Evolutionary conservation across 2,888 invertebrate genomes (phyloP).

Genomic region (Euproctis similis): DNA sequence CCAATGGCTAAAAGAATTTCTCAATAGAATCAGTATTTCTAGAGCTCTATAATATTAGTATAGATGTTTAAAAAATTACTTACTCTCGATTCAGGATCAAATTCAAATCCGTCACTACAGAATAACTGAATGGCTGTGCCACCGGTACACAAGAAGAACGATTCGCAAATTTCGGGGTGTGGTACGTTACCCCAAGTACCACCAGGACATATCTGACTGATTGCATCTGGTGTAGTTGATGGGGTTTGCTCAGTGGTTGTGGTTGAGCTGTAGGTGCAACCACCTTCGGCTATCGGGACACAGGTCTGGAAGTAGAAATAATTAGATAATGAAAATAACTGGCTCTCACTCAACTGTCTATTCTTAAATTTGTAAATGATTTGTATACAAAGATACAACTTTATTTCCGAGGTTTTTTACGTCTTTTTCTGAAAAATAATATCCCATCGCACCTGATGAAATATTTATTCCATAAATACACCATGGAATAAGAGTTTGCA

Average conservation of each 20-base stretch:
- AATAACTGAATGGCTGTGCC: constrained; percentile 19
- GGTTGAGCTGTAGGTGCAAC: constrained; percentile 2
- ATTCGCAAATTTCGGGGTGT: constrained; percentile 9
- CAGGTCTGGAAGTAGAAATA: constrained; percentile 2
- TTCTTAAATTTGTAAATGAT: too few relatives aligned
- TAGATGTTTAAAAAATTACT: too few relatives aligned
- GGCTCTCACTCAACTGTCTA: too few relatives aligned
- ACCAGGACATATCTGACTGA: not conserved
- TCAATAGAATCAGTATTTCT: too few relatives aligned
- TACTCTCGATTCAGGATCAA: constrained; percentile 20
- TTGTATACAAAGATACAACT: too few relatives aligned
- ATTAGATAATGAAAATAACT: not conserved
- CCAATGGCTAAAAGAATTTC: too few relatives aligned
- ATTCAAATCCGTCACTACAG: constrained; percentile 32
- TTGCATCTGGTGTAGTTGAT: not conserved
- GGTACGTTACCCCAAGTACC: constrained; percentile 8
- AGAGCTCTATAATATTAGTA: too few relatives aligned
- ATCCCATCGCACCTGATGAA: too few relatives aligned
- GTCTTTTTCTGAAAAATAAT: too few relatives aligned
- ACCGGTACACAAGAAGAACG: constrained; percentile 24
- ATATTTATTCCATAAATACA: too few relatives aligned
- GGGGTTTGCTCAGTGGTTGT: not conserved
- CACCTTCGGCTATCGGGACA: constrained; percentile 5
- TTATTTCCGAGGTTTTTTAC: too few relatives aligned
- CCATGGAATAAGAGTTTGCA: too few relatives aligned